Percentiles rank a stretch among this genome's conserved stretches.
Conservation (phyloP, 2,797 vertebrate genomes). For the Malurus splendens region DNA sequence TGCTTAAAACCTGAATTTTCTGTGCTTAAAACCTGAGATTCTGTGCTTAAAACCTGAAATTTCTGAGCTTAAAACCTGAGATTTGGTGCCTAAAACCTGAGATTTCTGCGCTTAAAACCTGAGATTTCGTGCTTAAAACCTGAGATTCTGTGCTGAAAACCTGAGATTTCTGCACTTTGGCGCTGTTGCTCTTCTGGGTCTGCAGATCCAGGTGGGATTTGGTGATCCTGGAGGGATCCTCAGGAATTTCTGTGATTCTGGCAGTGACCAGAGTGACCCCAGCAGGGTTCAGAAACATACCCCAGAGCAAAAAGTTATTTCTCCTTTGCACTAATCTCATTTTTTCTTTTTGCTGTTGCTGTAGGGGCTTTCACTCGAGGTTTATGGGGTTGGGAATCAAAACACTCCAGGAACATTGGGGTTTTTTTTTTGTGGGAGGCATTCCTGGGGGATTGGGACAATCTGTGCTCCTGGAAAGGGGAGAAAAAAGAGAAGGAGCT, state of each 20-base stretch:
- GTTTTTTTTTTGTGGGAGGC: neutral
- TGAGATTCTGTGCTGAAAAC: no score
- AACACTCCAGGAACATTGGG: fast-evolving
- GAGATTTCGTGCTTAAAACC: no score
- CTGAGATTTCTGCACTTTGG: neutral
- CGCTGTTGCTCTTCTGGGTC: neutral
- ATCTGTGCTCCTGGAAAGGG: neutral
- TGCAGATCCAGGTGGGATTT: fast-evolving
- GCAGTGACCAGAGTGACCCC: fast-evolving
- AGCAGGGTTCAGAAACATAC: neutral
- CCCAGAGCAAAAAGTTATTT: neutral
- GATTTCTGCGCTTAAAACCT: no score
- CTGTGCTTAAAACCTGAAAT: no score
- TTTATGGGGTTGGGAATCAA: neutral
- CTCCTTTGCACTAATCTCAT: no score
- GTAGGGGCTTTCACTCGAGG: neutral
- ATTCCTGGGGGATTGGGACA: neutral
- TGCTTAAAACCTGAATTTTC: no score
- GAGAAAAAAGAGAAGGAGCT: neutral
- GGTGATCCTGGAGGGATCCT: neutral
- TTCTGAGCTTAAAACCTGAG: no score
- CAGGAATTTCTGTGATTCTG: neutral
- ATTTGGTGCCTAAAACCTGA: no score
- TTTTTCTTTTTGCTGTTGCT: neutral
- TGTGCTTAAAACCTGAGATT: no score